Base-by-base conservation (phyloP, 2,113 vertebrate genomes). In the Dromaius novaehollandiae region DNA sequence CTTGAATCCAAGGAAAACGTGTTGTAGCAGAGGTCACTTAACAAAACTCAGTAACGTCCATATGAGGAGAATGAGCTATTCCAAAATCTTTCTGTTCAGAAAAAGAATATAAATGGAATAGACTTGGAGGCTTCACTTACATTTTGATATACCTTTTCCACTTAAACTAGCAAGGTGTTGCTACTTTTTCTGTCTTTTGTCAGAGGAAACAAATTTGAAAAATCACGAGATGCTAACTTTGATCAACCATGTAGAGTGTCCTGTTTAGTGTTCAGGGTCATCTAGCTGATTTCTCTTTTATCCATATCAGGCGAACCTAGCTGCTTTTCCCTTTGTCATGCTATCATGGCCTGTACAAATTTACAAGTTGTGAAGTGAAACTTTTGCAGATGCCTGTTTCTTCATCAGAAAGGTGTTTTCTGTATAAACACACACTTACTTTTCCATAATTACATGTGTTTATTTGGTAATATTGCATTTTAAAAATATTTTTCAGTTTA, bases 1-100 rank as follows among this genome's bases (percentile, higher is more conserved):
- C n/a, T 24, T 71, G 66, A 89, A 86, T 86, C 63, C 63, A 93
- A 87, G 44, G 50, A 97, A 96, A 96, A 88, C 9, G 19, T 64
- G 12, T 55, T 80, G 46, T 92, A 46, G 20, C 80, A 90, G 51
- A 70, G 13, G 77, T 64, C 26, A 84, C 15, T 79, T 65, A 76
- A 92, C 13, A 88, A 89, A 82, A 86, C 28, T 84, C 70, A 26
- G 21, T 65, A 86, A 93, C 36, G 28, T 78, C 40, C 74, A 15
- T 82, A 55, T 81, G 68, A 95, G 13, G 6, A 24, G 50, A 65
- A 75, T 22, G 68, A 94, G 63, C 12, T 56, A 9, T 7, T 64
- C 20, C 82, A 64, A 89, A 81, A 51, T 40, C 53, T 94, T 96
- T 48, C 56, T 68, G 70, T 85, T 91, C 71, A 61, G 78, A 50